phyloP scores from a whole-genome alignment of 2,888 invertebrate genomes.

The Drosophila colorata region DNA sequence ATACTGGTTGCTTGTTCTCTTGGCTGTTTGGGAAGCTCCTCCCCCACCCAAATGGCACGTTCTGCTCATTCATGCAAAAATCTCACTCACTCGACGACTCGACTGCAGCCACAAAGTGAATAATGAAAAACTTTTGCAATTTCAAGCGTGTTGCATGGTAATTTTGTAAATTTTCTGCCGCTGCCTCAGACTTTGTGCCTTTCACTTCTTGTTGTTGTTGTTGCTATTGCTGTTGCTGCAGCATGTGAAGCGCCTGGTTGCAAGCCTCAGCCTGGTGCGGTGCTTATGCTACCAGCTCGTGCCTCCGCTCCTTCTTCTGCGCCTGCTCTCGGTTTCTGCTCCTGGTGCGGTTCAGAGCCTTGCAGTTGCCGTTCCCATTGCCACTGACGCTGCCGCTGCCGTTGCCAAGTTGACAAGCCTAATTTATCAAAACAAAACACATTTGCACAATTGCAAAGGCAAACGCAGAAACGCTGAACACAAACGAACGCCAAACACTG shows the following conservation, averaged over 20 bases:
- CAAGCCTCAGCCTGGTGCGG: conserved; percentile 45
- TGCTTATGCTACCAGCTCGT: conserved; percentile 14
- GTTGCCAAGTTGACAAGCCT: conserved; percentile 83
- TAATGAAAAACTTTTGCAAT: conserved; percentile 83
- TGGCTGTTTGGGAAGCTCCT: not conserved
- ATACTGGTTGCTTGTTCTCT: conserved; percentile 5
- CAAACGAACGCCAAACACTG: conserved; percentile 63
- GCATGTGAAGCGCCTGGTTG: conserved; percentile 47
- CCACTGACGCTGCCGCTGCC: conserved; percentile 45
- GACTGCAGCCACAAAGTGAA: conserved; percentile 82
- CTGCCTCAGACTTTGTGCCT: conserved; percentile 48
- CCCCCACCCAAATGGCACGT: conserved; percentile 56
- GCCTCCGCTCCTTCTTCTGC: not conserved
- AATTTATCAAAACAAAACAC: conserved; percentile 84
- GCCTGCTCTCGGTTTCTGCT: conserved; percentile 17
- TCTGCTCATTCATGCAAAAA: conserved; percentile 81
- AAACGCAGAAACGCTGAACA: conserved; percentile 69
- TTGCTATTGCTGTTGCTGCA: conserved; percentile 14
- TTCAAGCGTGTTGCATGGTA: conserved; percentile 82
- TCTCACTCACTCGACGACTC: conserved; percentile 81
- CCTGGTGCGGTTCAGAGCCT: conserved; percentile 62
- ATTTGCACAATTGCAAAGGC: conserved; percentile 82
- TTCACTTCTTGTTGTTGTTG: conserved; percentile 1
- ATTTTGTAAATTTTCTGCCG: conserved; percentile 76
- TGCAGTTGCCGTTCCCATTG: conserved; percentile 39